Evolutionary conservation across 2,797 vertebrate species (phyloP).

Genomic region (Megalops cyprinoides): DNA sequence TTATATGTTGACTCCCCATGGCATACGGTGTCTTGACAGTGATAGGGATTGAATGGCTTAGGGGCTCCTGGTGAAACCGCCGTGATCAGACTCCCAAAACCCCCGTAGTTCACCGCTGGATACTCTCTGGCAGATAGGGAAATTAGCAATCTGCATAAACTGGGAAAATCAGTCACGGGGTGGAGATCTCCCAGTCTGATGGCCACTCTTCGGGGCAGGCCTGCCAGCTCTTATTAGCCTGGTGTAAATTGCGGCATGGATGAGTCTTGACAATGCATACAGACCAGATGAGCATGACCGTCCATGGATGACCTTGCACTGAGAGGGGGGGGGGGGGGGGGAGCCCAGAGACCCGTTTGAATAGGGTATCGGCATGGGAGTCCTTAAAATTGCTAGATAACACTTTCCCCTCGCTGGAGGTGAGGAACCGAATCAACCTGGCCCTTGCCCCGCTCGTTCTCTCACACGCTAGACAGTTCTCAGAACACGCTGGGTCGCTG

Average conservation of each 20-base stretch:
- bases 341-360: constrained; percentile 39
- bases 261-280: constrained; percentile 44
- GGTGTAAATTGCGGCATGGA: constrained; percentile 52
- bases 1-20: too few species aligned
- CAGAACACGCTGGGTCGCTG: too few species aligned
- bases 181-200: constrained; percentile 35
- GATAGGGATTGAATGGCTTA: background rate
- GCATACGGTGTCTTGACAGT: too few species aligned
- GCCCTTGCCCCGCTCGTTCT: too few species aligned
- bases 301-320: constrained; percentile 51
- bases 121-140: constrained; percentile 29
- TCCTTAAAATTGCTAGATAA: background rate
- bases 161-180: background rate
- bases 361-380: background rate
- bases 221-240: constrained; percentile 59
- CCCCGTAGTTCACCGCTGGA: background rate
- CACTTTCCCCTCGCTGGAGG: too few species aligned
- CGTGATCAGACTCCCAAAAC: background rate
- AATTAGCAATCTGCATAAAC: constrained; percentile 27
- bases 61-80: background rate
- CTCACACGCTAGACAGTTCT: too few species aligned
- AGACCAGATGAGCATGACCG: constrained; percentile 48
- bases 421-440: too few species aligned
- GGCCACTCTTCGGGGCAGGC: constrained; percentile 50
- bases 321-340: background rate